Evolutionary conservation across 2,797 vertebrate species (phyloP).

Genomic region (Enteromius anoplus): DNA sequence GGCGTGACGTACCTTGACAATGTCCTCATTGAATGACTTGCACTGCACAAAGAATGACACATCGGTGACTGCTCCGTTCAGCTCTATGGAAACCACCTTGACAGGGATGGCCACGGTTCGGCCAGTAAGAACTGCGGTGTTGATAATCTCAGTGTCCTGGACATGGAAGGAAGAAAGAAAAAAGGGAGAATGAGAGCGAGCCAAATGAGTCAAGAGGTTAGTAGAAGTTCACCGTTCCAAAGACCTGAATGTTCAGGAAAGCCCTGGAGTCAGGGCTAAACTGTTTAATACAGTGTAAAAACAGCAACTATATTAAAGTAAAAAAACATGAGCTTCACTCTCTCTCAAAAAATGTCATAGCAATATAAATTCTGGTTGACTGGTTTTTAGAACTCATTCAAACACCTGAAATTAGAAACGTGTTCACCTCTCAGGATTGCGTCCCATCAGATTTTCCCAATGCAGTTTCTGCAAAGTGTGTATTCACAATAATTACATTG

Average conservation of each 20-base stretch:
- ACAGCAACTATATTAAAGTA: conserved; percentile 15
- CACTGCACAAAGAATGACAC: conserved; percentile 89
- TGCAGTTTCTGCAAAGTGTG: background rate
- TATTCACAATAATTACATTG: background rate
- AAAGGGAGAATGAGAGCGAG: background rate
- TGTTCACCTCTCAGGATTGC: background rate
- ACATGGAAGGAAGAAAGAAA: conserved; percentile 1
- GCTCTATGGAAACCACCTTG: conserved; percentile 96
- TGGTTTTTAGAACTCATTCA: conserved; percentile 36
- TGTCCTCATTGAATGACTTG: conserved; percentile 95
- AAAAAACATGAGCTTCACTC: conserved; percentile 3
- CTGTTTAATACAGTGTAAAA: conserved; percentile 23
- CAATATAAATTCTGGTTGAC: conserved; percentile 28
- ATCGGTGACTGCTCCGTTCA: conserved; percentile 85
- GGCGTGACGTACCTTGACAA: conserved; percentile 87
- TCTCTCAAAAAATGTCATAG: conserved; percentile 12
- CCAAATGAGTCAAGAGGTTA: conserved; percentile 30
- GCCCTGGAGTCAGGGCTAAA: conserved; percentile 19
- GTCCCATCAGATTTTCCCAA: background rate
- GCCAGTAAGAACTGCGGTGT: conserved; percentile 94
- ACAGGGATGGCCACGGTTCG: conserved; percentile 95
- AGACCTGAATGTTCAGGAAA: conserved; percentile 18
- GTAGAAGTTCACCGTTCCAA: conserved; percentile 4
- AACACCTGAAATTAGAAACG: conserved; percentile 35
- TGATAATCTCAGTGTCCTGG: conserved; percentile 98